Conservation (phyloP, 2,113 vertebrate genomes). For the Syngnathus scovelli region DNA sequence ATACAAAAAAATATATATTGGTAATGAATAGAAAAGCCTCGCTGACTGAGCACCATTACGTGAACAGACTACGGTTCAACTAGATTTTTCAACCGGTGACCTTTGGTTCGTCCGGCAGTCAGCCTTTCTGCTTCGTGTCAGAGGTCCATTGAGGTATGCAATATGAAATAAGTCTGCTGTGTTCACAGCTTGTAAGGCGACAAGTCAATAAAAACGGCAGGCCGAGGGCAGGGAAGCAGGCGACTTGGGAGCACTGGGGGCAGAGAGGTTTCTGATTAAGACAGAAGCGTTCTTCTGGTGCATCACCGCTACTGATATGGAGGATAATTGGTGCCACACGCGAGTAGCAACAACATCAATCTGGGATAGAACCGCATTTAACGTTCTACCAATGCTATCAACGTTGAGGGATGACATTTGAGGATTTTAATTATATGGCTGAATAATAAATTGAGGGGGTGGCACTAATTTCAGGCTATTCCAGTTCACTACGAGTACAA, state of each 20-base stretch:
- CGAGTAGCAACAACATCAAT: not conserved
- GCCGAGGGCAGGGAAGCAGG: conserved; percentile 40
- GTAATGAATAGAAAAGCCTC: not conserved
- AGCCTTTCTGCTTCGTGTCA: conserved; percentile 28
- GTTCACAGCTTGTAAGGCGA: conserved; percentile 27
- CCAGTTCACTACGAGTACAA: conserved; percentile 13
- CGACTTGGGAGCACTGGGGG: conserved; percentile 42
- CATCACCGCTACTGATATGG: conserved; percentile 44
- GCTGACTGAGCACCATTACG: conserved; percentile 1
- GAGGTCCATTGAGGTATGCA: conserved; percentile 34
- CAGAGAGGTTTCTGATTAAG: conserved; percentile 26
- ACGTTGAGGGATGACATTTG: not conserved
- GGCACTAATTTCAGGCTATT: conserved; percentile 10
- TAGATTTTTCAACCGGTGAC: conserved; percentile 30
- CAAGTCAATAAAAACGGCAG: conserved; percentile 44
- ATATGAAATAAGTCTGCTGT: conserved; percentile 28
- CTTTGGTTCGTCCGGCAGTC: conserved; percentile 26
- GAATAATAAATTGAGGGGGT: conserved; percentile 10
- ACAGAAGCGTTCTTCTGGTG: conserved; percentile 43
- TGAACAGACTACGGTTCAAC: conserved; percentile 22
- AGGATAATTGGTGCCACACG: conserved; percentile 34
- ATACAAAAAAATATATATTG: not conserved
- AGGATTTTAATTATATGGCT: conserved; percentile 7
- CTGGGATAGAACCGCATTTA: not conserved
- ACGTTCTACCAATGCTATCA: not conserved